Base-by-base conservation (phyloP, 2,888 invertebrate genomes). In the Lasioglossum pauxillum region DNA sequence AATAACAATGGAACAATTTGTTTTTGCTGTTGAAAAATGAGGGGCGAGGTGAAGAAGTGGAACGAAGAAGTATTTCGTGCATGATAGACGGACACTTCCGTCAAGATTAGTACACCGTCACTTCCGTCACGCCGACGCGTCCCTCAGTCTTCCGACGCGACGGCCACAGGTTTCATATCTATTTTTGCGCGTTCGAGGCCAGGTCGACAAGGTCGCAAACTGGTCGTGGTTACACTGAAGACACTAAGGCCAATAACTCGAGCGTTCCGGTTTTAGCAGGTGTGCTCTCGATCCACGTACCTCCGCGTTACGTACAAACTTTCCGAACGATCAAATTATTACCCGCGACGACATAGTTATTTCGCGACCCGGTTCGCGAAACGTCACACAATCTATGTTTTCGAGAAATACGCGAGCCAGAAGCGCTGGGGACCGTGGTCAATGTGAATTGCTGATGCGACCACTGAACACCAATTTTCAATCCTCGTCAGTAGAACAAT, bases 211-310 rank as follows among this genome's bases (percentile, higher is more conserved):
- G 85, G 88, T 88, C 90, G 78, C 27, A 60, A 35, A 49, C 74
- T 80, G 67, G 64, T 76, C 75, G 78, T 78, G 44, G 75, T 46
- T 53, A 31, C 35, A 23, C 19, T 19, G 35, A 35, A 46, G 73
- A 35, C 46, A 67, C 71, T 90, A 80, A 86, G 84, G 84, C 87
- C 84, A 84, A 90, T 89, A 90, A 76, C 87, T 88, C 80, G 83
- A 69, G 41, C 77, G 71, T 83, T 90, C 76, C 80, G 85, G 83
- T 90, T 90, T 87, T 67, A 86, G 72, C 86, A 83, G 79, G 83
- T 78, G 82, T 64, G 75, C 53, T 78, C 85, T 23, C 77, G 82
- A 76, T 81, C 53, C 75, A 27, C 64, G 77, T 71, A 19, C 72
- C 49, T 81, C 74, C 69, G 46, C 35, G 3, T 31, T 23, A 23